phyloP scores from a whole-genome alignment of 64 coral and sea anemone genomes.

The Dendronephthya gigantea region DNA sequence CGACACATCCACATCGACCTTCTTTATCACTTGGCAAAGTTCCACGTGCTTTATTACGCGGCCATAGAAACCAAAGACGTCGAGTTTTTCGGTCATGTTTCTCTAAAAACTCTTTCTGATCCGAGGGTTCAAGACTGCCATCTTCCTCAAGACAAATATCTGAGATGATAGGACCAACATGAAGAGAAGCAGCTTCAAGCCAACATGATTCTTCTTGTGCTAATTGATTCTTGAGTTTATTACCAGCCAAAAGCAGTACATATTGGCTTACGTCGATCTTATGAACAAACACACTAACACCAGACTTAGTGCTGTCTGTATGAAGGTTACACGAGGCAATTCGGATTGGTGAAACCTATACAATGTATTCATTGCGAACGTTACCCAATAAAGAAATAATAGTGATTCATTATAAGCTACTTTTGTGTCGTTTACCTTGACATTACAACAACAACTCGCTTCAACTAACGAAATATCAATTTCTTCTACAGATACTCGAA shows the following conservation, averaged over 20 bases:
- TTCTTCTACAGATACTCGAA: constrained; percentile 68
- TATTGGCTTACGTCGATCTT: constrained; percentile 76
- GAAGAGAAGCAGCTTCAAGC: constrained; percentile 67
- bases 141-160: constrained; percentile 51
- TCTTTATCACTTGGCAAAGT: neutral
- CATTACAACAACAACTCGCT: constrained; percentile 67
- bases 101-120: constrained; percentile 83
- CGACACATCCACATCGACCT: constrained; percentile 66
- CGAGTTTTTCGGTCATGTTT: constrained; percentile 56
- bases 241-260: constrained; percentile 24
- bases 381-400: neutral
- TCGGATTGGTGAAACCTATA: constrained; percentile 60
- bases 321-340: constrained; percentile 83
- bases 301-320: constrained; percentile 43
- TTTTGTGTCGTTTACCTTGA: constrained; percentile 41
- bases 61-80: constrained; percentile 93
- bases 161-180: constrained; percentile 66
- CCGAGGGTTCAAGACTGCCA: neutral
- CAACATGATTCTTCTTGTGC: constrained; percentile 38
- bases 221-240: neutral
- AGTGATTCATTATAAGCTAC: no score
- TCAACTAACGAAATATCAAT: constrained; percentile 81
- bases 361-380: neutral
- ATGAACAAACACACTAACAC: constrained; percentile 67
- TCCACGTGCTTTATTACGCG: constrained; percentile 23